Evolutionary conservation across 2,797 vertebrate genomes (phyloP), one percentile per base, ranked within the genome.

Genomic region (Halcyon smyrnensis): DNA sequence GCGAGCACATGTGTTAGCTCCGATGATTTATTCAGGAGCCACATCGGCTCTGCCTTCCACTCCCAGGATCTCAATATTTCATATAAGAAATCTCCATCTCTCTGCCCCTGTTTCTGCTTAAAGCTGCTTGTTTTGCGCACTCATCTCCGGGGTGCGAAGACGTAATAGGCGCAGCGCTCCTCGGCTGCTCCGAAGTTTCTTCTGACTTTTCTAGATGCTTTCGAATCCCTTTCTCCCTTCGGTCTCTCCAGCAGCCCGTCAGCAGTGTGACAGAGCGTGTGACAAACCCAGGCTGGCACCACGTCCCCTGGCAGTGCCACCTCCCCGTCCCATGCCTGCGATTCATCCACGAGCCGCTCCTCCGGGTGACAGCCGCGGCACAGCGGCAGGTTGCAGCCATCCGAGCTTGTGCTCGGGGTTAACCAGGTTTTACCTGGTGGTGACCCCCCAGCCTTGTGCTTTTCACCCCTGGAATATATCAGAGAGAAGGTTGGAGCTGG

Each of bases 21-120:
- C 46, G 0, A 97, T 98, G 95, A 97, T 93, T 98, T 96, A 97
- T 98, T 97, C 93, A 94, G 91, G 13, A 94, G 78, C 81, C 64
- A n/a, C 82, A 28, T 1, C 15, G 0, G 63, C 73, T 64, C 95
- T 89, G 84, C 87, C 82, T 97, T 84, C 51, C 63, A 60, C 96
- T 80, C 74, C 23, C 64, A 67, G 41, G 11, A 50, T 48, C 94
- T 97, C 96, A 96, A 96, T 97, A 97, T 98, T 98, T 98, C 45
- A 97, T 94, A 83, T 6, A 80, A 82, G 87, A 95, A 94, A 91
- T 87, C 96, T 97, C 87, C 77, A 93, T 92, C 80, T 90, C 59
- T 51, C 90, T 91, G 95, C 70, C 92, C 92, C 62, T 85, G 0
- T 84, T 90, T 88, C 94, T 87, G 65, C 79, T 59, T 86, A 12